Conservation (phyloP, 2,797 vertebrate species). For the Apogon hyalosoma region DNA sequence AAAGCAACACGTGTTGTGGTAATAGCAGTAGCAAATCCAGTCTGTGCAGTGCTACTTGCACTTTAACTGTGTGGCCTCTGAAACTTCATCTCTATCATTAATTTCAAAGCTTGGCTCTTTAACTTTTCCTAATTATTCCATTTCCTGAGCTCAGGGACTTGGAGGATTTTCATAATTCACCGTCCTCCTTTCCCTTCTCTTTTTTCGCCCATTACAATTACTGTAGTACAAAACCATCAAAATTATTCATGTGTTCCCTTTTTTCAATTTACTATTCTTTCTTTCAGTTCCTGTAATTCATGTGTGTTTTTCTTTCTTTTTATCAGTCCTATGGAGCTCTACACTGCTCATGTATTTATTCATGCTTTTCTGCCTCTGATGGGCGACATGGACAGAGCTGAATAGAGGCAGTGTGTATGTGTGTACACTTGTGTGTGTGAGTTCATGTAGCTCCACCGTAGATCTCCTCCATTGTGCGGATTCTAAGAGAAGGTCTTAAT, state of each 20-base stretch:
- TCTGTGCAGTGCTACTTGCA: slow-evolving; percentile 10
- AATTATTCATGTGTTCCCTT: slow-evolving; percentile 70
- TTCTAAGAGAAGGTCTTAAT: slow-evolving; percentile 85
- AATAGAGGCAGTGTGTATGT: slow-evolving; percentile 61
- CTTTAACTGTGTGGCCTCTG: slow-evolving; percentile 15
- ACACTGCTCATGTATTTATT: slow-evolving; percentile 79
- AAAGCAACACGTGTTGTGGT: too few species aligned
- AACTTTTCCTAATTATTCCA: slow-evolving; percentile 67
- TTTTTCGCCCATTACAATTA: slow-evolving; percentile 60
- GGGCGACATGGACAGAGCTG: slow-evolving; percentile 68
- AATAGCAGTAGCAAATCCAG: not conserved
- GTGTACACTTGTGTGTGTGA: slow-evolving; percentile 24
- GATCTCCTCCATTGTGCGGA: slow-evolving; percentile 73
- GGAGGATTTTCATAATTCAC: slow-evolving; percentile 69
- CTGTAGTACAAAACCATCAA: slow-evolving; percentile 69
- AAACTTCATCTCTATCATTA: slow-evolving; percentile 39
- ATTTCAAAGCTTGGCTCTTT: slow-evolving; percentile 53
- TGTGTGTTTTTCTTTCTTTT: slow-evolving; percentile 67
- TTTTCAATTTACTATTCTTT: slow-evolving; percentile 71
- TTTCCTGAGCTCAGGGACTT: slow-evolving; percentile 59
- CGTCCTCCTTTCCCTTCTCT: slow-evolving; percentile 26
- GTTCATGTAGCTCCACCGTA: slow-evolving; percentile 24
- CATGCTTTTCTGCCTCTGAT: slow-evolving; percentile 76
- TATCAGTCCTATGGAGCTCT: slow-evolving; percentile 72
- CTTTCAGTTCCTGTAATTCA: slow-evolving; percentile 68